phyloP scores from a whole-genome alignment of 2,888 invertebrate species.

The Zygogramma bicolorata region DNA sequence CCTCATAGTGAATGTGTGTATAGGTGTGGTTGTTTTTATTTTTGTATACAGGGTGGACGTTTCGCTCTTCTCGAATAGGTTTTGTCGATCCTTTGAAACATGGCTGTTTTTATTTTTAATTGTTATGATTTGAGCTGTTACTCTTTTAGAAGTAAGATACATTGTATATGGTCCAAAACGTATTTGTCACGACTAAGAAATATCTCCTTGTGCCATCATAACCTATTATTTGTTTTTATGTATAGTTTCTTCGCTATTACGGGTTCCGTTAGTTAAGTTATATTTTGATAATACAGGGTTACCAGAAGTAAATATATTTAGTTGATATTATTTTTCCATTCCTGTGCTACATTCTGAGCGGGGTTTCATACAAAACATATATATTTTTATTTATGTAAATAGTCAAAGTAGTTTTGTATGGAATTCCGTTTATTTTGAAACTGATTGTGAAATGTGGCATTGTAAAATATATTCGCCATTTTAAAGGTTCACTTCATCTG shows the following conservation, averaged over 20 bases:
- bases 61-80: slow-evolving; percentile 10
- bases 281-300: slow-evolving; percentile 61
- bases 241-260: slow-evolving; percentile 50
- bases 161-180: slow-evolving; percentile 47
- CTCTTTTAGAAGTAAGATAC: slow-evolving; percentile 43
- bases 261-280: slow-evolving; percentile 50
- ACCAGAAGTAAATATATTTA: slow-evolving; percentile 54
- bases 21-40: slow-evolving; percentile 59
- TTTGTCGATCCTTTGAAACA: slow-evolving; percentile 54
- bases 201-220: slow-evolving; percentile 12
- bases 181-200: slow-evolving; percentile 11
- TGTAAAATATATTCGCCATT: background rate
- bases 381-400: slow-evolving; percentile 44
- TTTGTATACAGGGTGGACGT: slow-evolving; percentile 31
- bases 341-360: slow-evolving; percentile 15
- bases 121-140: slow-evolving; percentile 60
- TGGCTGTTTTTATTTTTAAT: slow-evolving; percentile 62
- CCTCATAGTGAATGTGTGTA: slow-evolving; percentile 49
- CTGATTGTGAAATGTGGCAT: background rate
- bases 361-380: slow-evolving; percentile 34
- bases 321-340: slow-evolving; percentile 48
- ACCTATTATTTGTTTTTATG: slow-evolving; percentile 44
- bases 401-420: slow-evolving; percentile 32
- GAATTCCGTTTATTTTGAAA: slow-evolving; percentile 24
- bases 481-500: slow-evolving; percentile 20